phyloP scores from a whole-genome alignment of 1,140 invertebrate species.

The Calosoma granatense region DNA sequence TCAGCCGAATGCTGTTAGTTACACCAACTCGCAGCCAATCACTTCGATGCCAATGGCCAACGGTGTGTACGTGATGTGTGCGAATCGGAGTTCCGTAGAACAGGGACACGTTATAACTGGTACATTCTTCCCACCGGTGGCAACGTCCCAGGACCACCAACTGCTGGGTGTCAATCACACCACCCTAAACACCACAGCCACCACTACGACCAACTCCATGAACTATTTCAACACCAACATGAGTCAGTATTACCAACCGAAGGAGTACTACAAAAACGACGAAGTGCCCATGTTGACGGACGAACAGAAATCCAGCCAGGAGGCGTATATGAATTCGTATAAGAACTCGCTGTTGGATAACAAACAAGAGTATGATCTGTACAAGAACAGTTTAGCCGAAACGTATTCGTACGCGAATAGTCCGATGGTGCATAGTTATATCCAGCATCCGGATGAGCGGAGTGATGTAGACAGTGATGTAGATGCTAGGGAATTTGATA shows the following conservation, averaged over 20 bases:
- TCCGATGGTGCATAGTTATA: conserved; percentile 24
- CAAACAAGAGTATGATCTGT: conserved; percentile 16
- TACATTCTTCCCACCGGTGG: conserved; percentile 74
- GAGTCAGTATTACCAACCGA: conserved; percentile 23
- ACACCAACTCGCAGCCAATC: conserved; percentile 43
- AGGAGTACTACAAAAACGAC: conserved; percentile 22
- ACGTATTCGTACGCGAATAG: conserved; percentile 20
- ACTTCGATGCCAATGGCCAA: conserved; percentile 72
- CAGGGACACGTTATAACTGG: conserved; percentile 68
- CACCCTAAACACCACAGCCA: conserved; percentile 25
- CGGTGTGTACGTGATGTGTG: conserved; percentile 79
- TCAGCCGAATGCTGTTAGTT: conserved; percentile 26
- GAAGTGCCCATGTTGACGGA: conserved; percentile 17
- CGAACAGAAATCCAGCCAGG: conserved; percentile 22
- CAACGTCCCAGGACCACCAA: conserved; percentile 64
- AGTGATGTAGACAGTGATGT: conserved; percentile 39
- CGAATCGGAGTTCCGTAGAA: conserved; percentile 64
- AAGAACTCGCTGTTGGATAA: conserved; percentile 28
- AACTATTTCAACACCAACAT: conserved; percentile 22
- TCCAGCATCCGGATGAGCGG: conserved; percentile 32
- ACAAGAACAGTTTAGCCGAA: background rate
- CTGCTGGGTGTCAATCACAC: conserved; percentile 37
- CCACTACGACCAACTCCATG: conserved; percentile 23
- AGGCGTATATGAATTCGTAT: conserved; percentile 33
- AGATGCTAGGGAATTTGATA: conserved; percentile 51